phyloP scores from a whole-genome alignment of 2,113 vertebrate species.

The Corythoichthys haematopterus region DNA sequence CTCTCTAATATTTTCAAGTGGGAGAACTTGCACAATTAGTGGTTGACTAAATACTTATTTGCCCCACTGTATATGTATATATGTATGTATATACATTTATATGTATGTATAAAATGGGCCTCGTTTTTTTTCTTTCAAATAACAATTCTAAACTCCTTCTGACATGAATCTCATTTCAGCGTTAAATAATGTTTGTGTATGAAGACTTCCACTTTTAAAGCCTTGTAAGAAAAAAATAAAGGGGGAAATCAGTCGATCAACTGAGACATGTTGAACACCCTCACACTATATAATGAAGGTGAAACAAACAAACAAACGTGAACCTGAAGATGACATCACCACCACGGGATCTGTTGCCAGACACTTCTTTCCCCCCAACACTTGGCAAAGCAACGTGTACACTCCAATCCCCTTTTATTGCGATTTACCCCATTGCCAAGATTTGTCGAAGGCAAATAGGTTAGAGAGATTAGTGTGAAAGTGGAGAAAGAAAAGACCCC shows the following conservation, averaged over 20 bases:
- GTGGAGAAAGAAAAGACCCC: conserved; percentile 20
- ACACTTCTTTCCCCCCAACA: conserved; percentile 13
- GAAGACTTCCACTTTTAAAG: conserved; percentile 7
- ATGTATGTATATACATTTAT: too few species aligned
- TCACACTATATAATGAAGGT: conserved; percentile 40
- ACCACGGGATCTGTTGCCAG: conserved; percentile 47
- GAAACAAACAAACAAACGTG: conserved; percentile 57
- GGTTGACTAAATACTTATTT: too few species aligned
- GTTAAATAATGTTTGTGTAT: conserved; percentile 9
- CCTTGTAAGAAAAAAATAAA: conserved; percentile 1
- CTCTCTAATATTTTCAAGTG: too few species aligned
- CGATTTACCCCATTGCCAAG: conserved; percentile 59
- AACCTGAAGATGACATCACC: conserved; percentile 64
- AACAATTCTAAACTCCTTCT: conserved; percentile 10
- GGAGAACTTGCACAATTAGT: too few species aligned
- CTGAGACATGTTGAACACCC: conserved; percentile 42
- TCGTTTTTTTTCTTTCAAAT: background rate
- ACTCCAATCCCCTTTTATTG: conserved; percentile 57
- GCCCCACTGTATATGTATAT: too few species aligned
- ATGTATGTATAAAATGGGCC: too few species aligned
- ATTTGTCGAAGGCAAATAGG: conserved; percentile 53
- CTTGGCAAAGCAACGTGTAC: conserved; percentile 48
- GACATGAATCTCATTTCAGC: conserved; percentile 8
- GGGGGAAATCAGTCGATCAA: too few species aligned
- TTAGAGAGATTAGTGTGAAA: conserved; percentile 58